Conservation (phyloP, 1,140 invertebrate genomes). For the Tyrophagus putrescentiae region DNA sequence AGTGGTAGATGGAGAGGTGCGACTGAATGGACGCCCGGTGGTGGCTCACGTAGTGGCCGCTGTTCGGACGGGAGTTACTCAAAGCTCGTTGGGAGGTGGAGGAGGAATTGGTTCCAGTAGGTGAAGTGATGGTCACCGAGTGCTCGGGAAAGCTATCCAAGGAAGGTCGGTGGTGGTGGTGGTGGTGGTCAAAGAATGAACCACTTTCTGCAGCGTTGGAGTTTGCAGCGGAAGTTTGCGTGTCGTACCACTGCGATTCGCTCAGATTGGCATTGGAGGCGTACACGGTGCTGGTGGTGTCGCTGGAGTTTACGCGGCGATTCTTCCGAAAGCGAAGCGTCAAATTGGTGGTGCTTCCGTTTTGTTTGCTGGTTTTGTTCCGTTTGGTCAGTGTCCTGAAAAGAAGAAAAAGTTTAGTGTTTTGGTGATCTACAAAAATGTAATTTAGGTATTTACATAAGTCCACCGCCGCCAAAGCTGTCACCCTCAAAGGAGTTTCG, state of each 20-base stretch:
- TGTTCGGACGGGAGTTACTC: background rate
- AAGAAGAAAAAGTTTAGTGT: background rate
- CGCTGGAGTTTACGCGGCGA: background rate
- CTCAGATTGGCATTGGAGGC: slow-evolving; percentile 12
- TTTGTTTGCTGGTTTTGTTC: background rate
- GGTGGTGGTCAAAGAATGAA: background rate
- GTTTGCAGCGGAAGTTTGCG: background rate
- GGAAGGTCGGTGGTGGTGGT: background rate
- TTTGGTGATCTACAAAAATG: no score
- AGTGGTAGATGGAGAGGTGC: slow-evolving; percentile 22
- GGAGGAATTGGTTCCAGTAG: no score
- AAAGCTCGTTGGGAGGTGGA: no score
- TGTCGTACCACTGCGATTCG: slow-evolving; percentile 11
- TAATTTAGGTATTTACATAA: background rate
- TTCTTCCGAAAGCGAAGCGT: slow-evolving; percentile 3
- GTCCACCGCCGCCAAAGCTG: background rate
- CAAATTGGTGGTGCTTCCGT: background rate
- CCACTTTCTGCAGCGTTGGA: background rate
- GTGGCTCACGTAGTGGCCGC: slow-evolving; percentile 12
- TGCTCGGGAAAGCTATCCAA: background rate
- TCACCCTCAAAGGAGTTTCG: background rate
- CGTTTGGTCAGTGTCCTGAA: slow-evolving; percentile 13
- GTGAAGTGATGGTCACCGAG: background rate
- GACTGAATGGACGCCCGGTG: slow-evolving; percentile 9
- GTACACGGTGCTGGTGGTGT: background rate